phyloP scores from a whole-genome alignment of 2,888 invertebrate species.

The Lissonota sp. region DNA sequence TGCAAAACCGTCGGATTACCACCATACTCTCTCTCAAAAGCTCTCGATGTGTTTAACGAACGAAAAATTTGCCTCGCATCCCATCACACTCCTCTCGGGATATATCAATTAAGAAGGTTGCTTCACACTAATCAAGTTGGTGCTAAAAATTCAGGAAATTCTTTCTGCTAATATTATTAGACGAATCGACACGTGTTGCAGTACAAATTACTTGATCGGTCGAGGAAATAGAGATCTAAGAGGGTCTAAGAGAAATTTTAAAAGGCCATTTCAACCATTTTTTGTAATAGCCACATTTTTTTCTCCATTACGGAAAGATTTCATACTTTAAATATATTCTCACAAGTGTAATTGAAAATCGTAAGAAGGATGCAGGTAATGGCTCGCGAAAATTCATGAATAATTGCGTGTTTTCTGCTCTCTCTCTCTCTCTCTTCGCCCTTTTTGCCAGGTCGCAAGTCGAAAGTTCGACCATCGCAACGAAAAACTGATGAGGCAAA shows the following conservation, averaged over 20 bases:
- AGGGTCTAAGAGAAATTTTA: no score
- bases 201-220: no score
- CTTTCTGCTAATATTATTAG: no score
- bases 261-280: no score
- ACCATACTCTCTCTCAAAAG: not conserved
- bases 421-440: constrained; percentile 11
- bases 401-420: constrained; percentile 37
- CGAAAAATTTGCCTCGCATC: not conserved
- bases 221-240: no score
- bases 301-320: constrained; percentile 10
- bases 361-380: constrained; percentile 23
- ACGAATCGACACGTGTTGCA: no score
- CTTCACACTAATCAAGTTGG: no score
- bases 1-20: not conserved
- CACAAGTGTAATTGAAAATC: constrained; percentile 8
- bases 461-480: constrained; percentile 66
- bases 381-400: constrained; percentile 39
- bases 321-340: not conserved
- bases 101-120: no score
- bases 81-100: not conserved
- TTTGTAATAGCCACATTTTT: not conserved
- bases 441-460: constrained; percentile 37
- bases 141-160: no score
- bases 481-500: constrained; percentile 50
- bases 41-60: constrained; percentile 5